Evolutionary conservation across 2,888 invertebrate species (phyloP).

Genomic region (Drosophila suboccidentalis): DNA sequence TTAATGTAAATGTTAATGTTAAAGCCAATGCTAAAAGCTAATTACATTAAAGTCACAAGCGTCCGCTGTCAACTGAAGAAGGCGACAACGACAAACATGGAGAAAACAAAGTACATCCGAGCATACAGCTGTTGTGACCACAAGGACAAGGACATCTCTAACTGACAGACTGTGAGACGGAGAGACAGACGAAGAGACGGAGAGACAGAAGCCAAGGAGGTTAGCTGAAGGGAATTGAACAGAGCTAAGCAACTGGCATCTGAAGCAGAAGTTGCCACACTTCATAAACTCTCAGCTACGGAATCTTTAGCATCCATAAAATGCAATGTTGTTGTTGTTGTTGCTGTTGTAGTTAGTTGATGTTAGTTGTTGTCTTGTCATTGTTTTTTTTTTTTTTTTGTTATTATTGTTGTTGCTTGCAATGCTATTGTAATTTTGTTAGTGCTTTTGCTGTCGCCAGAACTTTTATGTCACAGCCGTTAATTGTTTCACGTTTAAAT

Average conservation of each 20-base stretch:
- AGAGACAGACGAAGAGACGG: background rate
- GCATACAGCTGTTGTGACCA: slow-evolving; percentile 23
- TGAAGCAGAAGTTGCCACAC: slow-evolving; percentile 39
- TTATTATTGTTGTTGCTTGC: slow-evolving; percentile 36
- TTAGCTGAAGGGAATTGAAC: slow-evolving; percentile 1
- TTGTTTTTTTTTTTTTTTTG: background rate
- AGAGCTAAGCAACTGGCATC: slow-evolving; percentile 1
- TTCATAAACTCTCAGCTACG: slow-evolving; percentile 38
- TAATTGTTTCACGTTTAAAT: slow-evolving; percentile 76
- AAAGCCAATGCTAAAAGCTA: slow-evolving; percentile 26
- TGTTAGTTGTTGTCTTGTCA: slow-evolving; percentile 21
- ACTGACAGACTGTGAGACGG: background rate
- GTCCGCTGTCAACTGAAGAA: background rate
- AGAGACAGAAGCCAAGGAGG: background rate
- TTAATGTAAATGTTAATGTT: slow-evolving; percentile 19
- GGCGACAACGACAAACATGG: background rate
- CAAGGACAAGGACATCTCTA: background rate
- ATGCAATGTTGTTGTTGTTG: slow-evolving; percentile 24
- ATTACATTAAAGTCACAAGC: slow-evolving; percentile 31
- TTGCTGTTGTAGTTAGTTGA: slow-evolving; percentile 9
- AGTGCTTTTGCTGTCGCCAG: slow-evolving; percentile 25
- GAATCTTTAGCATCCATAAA: slow-evolving; percentile 34
- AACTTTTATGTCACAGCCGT: slow-evolving; percentile 59
- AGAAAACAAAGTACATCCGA: slow-evolving; percentile 2
- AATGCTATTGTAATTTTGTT: slow-evolving; percentile 43